Conservation (phyloP, 2,888 invertebrate genomes). For the Stenodema calcarata region DNA sequence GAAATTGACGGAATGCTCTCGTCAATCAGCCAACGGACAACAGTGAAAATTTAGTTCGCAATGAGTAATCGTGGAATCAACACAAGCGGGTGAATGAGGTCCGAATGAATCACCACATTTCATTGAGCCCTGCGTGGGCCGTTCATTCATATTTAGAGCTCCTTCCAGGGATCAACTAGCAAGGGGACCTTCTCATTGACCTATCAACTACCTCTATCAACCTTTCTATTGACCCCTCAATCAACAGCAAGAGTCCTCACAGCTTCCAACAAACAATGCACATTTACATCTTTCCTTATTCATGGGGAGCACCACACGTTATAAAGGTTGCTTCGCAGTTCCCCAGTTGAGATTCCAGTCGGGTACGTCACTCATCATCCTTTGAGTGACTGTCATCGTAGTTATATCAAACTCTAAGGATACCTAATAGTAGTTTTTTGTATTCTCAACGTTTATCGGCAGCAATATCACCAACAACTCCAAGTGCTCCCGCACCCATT, state of each 20-base stretch:
- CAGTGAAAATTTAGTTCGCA: neutral
- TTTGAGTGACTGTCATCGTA: neutral
- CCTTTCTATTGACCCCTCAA: constrained; percentile 30
- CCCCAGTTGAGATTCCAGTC: neutral
- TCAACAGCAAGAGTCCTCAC: constrained; percentile 22
- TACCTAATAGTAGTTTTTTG: neutral
- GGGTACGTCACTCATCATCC: neutral
- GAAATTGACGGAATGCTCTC: neutral
- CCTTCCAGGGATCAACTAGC: constrained; percentile 28
- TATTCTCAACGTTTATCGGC: neutral
- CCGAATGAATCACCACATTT: constrained; percentile 22
- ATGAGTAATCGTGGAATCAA: constrained; percentile 41
- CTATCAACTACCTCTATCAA: constrained; percentile 46
- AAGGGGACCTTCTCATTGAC: constrained; percentile 35
- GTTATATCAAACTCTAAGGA: neutral
- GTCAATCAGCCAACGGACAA: neutral
- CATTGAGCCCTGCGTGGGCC: constrained; percentile 36
- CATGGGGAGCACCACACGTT: neutral
- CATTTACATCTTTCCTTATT: constrained; percentile 16
- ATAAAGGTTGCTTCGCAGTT: neutral
- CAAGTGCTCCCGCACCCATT: neutral
- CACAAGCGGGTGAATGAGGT: neutral
- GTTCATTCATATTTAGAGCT: constrained; percentile 23
- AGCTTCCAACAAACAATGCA: constrained; percentile 44
- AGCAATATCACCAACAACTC: neutral